Base-by-base conservation (phyloP, 2,888 invertebrate genomes). In the Cerastis leucographa region DNA sequence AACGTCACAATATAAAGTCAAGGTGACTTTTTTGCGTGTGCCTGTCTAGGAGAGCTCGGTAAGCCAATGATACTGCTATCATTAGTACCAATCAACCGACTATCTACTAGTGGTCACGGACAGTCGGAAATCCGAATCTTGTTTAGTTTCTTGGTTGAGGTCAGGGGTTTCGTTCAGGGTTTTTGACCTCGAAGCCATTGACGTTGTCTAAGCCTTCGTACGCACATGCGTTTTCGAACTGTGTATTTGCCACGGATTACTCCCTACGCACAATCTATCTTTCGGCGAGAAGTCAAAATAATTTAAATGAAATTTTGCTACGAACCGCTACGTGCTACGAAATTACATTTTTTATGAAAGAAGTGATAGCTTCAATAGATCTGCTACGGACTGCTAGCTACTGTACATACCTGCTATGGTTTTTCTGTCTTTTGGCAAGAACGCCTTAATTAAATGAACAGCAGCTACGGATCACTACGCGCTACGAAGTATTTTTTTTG, bases 71-170 rank as follows among this genome's bases (percentile, higher is more conserved):
- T 74, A 78, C 72, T 83, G 29, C 54, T 79, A 81, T 81, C 81
- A 81, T 81, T 74, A 78, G 78, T 78, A 80, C 81, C 49, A 78
- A 81, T 78, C 74, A 81, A 78, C 54, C 49, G 74, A 67, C 75
- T 74, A 79, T 67, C 66, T 59, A 35, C 46, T 64, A 22, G 61
- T 76, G 76, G 65, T 82, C 80, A 77, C 59, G 64, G 76, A 80
- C 76, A 83, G 76, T 83, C 77, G 81, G 78, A 79, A 81, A 79
- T 79, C 82, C 78, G 81, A 79, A 75, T 67, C 62, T 79, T 81
- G 51, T 79, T 79, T 81, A 46, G 54, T 35, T 54, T 67, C 25
- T 61, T 42, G n/a, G 51, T 79, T 29, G 75, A 81, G 78, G 78
- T 81, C 78, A 81, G 42, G 40, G 54, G 46, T 72, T 42, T 78